Conservation (phyloP, 2,797 vertebrate genomes). For the Arctocebus calabarensis region DNA sequence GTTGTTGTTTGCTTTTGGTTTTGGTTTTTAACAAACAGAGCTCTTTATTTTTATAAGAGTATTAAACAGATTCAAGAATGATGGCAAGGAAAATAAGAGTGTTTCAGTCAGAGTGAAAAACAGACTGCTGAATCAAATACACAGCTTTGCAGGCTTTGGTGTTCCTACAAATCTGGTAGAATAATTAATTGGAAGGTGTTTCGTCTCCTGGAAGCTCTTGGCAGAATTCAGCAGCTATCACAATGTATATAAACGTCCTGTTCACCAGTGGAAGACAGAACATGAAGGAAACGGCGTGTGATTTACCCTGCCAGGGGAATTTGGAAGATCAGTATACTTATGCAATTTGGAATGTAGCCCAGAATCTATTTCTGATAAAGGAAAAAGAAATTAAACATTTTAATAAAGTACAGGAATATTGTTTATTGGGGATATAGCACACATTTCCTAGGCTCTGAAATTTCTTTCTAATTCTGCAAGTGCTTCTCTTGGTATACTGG, state of each 20-base stretch:
- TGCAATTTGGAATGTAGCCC: constrained; percentile 49
- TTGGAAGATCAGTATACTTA: constrained; percentile 41
- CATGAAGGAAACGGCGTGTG: neutral
- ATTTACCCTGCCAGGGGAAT: neutral
- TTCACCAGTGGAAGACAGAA: constrained; percentile 24
- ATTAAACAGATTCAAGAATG: neutral
- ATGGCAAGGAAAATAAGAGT: neutral
- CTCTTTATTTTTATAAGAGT: constrained; percentile 45
- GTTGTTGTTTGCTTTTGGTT: neutral
- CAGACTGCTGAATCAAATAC: neutral
- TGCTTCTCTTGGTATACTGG: neutral
- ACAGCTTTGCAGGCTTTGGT: neutral
- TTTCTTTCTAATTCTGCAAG: neutral
- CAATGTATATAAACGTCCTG: neutral
- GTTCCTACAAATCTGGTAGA: neutral
- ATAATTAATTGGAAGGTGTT: neutral
- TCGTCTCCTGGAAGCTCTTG: neutral
- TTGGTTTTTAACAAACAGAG: neutral
- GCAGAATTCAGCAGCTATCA: neutral
- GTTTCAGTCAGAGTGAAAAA: neutral
- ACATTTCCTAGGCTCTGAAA: constrained; percentile 4
- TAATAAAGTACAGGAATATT: constrained; percentile 44
- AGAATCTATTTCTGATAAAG: constrained; percentile 52
- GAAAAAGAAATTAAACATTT: constrained; percentile 4
- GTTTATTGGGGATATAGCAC: neutral